phyloP scores from a whole-genome alignment of 2,888 invertebrate species.

The Sclerodermus sp. region DNA sequence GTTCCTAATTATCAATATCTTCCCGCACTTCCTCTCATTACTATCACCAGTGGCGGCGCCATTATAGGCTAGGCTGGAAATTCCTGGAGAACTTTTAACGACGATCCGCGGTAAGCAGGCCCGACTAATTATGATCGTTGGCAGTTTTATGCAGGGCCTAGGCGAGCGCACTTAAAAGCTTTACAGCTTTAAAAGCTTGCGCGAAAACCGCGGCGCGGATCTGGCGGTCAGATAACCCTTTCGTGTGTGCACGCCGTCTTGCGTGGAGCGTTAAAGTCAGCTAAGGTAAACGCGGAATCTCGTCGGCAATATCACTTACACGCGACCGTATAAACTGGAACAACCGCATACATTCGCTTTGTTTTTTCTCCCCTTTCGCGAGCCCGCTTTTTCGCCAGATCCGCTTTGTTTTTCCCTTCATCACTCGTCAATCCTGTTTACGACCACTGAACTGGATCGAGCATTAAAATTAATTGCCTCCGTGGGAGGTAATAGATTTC shows the following conservation, averaged over 20 bases:
- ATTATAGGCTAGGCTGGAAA: too few species aligned
- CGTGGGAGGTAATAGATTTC: slow-evolving; percentile 17
- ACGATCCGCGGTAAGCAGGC: neutral
- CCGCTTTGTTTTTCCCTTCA: neutral
- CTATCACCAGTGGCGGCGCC: too few species aligned
- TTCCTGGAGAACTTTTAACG: neutral
- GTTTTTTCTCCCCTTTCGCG: slow-evolving; percentile 3
- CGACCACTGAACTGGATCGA: slow-evolving; percentile 20
- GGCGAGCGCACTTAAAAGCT: neutral
- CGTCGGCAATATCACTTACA: slow-evolving; percentile 23
- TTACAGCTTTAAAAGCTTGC: neutral
- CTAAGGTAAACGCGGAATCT: slow-evolving; percentile 17
- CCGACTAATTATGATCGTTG: slow-evolving; percentile 14
- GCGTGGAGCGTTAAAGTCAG: slow-evolving; percentile 17
- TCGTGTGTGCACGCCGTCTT: too few species aligned
- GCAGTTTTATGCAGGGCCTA: slow-evolving; percentile 11
- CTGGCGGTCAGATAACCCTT: neutral
- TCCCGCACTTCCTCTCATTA: too few species aligned
- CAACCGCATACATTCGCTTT: slow-evolving; percentile 7
- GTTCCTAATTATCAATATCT: too few species aligned
- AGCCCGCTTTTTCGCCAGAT: slow-evolving; percentile 13
- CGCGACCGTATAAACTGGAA: slow-evolving; percentile 21
- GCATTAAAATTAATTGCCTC: slow-evolving; percentile 29
- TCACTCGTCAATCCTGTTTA: slow-evolving; percentile 20
- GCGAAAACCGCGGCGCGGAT: slow-evolving; percentile 7